phyloP scores from a whole-genome alignment of 2,888 invertebrate genomes.

The Anoplius nigerrimus region DNA sequence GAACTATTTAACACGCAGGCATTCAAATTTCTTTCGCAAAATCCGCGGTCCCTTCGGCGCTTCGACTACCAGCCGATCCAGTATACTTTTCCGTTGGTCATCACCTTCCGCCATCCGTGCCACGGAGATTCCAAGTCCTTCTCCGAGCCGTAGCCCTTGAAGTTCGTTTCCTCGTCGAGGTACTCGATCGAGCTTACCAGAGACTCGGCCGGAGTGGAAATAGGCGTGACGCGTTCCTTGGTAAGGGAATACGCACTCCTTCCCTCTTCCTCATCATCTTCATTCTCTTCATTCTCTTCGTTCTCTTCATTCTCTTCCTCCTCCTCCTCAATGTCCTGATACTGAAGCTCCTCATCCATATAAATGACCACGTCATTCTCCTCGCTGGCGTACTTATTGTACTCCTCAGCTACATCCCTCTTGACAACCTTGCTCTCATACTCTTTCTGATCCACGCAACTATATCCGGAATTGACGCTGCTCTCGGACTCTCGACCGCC shows the following conservation, averaged over 20 bases:
- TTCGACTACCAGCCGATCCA: slow-evolving; percentile 65
- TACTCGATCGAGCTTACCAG: neutral
- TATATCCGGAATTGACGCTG: neutral
- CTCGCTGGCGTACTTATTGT: slow-evolving; percentile 68
- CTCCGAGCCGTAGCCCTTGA: slow-evolving; percentile 25
- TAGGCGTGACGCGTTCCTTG: neutral
- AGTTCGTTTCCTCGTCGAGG: neutral
- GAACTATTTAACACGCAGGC: too few relatives aligned
- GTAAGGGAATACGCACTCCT: neutral
- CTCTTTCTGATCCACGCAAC: slow-evolving; percentile 6
- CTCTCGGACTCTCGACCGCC: neutral
- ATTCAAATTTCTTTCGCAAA: too few relatives aligned
- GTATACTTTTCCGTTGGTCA: slow-evolving; percentile 55
- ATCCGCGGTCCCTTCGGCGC: too few relatives aligned
- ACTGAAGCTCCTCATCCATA: slow-evolving; percentile 69
- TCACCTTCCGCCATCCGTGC: slow-evolving; percentile 69
- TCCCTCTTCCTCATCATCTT: neutral
- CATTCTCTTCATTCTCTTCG: neutral
- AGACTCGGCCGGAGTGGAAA: neutral
- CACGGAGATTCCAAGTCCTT: slow-evolving; percentile 64
- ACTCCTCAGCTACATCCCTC: slow-evolving; percentile 66
- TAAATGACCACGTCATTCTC: slow-evolving; percentile 68
- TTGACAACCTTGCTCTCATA: slow-evolving; percentile 33
- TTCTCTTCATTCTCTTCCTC: slow-evolving; percentile 68
- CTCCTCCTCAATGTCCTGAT: slow-evolving; percentile 70